Evolutionary conservation across 1,140 invertebrate genomes (phyloP).

Genomic region (Sitodiplosis mosellana): DNA sequence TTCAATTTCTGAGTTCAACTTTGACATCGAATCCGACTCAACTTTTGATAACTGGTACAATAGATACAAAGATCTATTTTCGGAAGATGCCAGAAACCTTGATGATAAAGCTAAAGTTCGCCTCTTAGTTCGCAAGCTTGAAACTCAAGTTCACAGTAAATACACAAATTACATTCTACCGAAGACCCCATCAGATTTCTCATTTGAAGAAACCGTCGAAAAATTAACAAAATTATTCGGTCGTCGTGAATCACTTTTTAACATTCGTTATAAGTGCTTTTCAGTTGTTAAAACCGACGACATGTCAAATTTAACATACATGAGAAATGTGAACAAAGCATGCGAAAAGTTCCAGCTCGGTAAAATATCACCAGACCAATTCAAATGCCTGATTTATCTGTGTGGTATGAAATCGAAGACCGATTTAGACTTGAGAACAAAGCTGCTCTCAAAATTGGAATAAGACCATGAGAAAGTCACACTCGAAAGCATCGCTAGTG

Average conservation of each 20-base stretch:
- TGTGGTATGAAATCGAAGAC: constrained; percentile 2
- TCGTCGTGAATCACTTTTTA: constrained; percentile 3
- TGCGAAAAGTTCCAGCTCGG: constrained; percentile 4
- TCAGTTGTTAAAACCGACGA: constrained; percentile 1
- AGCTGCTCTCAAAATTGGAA: constrained; percentile 2
- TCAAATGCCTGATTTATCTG: constrained; percentile 6
- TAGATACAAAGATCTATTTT: constrained; percentile 5
- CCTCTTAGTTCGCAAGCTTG: constrained; percentile 3
- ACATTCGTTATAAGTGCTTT: constrained; percentile 3
- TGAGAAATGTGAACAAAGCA: background rate
- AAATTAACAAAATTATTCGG: constrained; percentile 3
- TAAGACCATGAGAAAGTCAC: background rate
- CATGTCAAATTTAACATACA: background rate
- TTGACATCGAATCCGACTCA: too few relatives aligned
- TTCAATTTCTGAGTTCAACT: too few relatives aligned
- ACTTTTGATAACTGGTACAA: constrained; percentile 5
- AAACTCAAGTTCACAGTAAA: constrained; percentile 1
- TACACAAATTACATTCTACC: constrained; percentile 5
- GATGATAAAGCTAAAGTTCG: constrained; percentile 5
- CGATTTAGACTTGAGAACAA: constrained; percentile 3
- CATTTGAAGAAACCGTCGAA: constrained; percentile 3
- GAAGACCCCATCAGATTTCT: constrained; percentile 1
- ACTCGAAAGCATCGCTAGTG: background rate
- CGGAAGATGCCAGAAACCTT: constrained; percentile 1
- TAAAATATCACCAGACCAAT: constrained; percentile 3